A percentile compares a stretch with the other conserved stretches of the same genome.
phyloP scores from a whole-genome alignment of 2,797 vertebrate species.

The Muscicapa comitata region DNA sequence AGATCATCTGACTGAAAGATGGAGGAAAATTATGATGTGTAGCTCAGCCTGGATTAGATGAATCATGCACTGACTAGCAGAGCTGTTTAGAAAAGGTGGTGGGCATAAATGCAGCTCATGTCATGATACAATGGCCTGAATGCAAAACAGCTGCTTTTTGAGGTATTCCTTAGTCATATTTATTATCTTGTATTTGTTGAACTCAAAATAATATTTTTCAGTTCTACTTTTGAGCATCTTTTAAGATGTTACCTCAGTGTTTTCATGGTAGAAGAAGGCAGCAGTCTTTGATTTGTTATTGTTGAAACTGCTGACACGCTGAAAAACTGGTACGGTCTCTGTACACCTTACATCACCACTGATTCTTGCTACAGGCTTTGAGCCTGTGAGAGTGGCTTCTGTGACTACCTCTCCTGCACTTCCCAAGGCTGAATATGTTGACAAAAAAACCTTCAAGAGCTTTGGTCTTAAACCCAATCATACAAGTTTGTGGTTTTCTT shows the following conservation, averaged over 20 bases:
- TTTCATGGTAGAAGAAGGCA: neutral
- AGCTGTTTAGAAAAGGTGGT: neutral
- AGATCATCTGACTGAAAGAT: neutral
- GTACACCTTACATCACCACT: neutral
- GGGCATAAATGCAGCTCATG: neutral
- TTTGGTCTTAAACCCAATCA: neutral
- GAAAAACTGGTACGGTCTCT: neutral
- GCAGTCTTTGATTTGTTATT: neutral
- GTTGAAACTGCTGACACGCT: neutral
- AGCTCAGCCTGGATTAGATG: neutral
- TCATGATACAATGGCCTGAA: neutral
- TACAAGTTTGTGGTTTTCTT: neutral
- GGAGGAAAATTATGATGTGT: neutral
- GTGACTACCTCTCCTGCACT: neutral
- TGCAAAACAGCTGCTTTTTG: neutral
- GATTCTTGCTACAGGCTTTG: neutral
- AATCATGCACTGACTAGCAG: neutral
- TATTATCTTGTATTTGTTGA: neutral
- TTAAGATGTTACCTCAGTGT: neutral
- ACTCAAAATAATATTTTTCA: neutral
- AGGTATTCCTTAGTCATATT: neutral
- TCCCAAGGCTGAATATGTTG: neutral
- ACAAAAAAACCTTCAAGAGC: neutral
- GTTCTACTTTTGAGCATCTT: neutral
- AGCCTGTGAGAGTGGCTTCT: neutral